A percentile compares a stretch with the other conserved stretches of the same genome.
Evolutionary conservation across 37 sponge, comb jelly and placozoan species (phyloP).

Genomic region (Ianthella basta): DNA sequence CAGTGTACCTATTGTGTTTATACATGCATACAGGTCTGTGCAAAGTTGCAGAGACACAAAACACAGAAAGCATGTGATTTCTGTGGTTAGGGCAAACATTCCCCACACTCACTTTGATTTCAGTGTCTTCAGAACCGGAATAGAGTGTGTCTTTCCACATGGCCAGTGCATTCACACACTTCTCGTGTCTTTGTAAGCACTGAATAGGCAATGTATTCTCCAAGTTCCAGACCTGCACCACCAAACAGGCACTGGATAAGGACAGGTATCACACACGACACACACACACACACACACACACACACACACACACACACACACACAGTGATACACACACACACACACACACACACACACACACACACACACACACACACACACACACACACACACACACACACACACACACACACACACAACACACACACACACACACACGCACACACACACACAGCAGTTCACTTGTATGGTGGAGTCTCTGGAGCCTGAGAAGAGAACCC

Average conservation of each 20-base stretch:
- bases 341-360: not conserved
- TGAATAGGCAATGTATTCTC: constrained; percentile 91
- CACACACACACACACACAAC: no score
- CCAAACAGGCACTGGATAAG: not conserved
- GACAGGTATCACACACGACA: not conserved
- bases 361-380: no score
- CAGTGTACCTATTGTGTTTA: no score
- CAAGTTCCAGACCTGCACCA: constrained; percentile 85
- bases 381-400: no score
- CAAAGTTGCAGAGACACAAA: no score
- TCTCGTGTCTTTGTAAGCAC: constrained; percentile 87
- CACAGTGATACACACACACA: not conserved
- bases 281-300: not conserved
- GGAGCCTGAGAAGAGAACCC: constrained; percentile 88
- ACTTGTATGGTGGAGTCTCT: constrained; percentile 86
- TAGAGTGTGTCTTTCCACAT: constrained; percentile 82
- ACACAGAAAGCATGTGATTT: no score
- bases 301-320: not conserved
- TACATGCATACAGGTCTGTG: no score
- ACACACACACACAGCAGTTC: not conserved
- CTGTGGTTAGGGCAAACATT: no score
- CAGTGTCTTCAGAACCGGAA: constrained; percentile 91
- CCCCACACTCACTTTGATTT: constrained; percentile 82
- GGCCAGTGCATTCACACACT: constrained; percentile 69
- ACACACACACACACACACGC: no score